A percentile compares a stretch with the other conserved stretches of the same genome.
These are phyloP conservation scores for Chaenodraco wilsoni DNA, from an alignment of 2,797 vertebrate species.

Conservation along the genomic window DNA sequence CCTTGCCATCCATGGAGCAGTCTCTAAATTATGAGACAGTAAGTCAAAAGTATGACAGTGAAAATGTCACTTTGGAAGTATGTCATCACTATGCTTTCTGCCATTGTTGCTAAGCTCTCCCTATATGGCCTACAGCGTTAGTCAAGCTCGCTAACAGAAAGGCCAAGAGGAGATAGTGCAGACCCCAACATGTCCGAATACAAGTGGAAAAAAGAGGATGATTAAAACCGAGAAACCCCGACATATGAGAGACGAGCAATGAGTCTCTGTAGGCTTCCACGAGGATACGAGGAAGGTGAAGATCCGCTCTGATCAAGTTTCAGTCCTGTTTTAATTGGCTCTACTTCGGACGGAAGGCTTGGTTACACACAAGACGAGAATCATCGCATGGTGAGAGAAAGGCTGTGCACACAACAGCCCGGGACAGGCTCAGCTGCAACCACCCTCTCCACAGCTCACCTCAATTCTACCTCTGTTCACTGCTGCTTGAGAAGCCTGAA, in stretches of 20 bases:
- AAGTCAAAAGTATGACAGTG: neutral
- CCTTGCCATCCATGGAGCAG: neutral
- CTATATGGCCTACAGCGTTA: slow-evolving; percentile 3
- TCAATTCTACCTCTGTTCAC: slow-evolving; percentile 21
- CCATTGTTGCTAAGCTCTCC: neutral
- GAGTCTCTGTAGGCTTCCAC: slow-evolving; percentile 7
- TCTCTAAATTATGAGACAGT: neutral
- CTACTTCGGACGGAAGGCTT: slow-evolving; percentile 51
- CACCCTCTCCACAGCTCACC: slow-evolving; percentile 5
- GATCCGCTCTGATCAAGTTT: slow-evolving; percentile 54
- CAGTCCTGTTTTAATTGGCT: slow-evolving; percentile 66
- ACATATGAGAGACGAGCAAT: neutral
- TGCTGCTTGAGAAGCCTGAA: slow-evolving; percentile 23
- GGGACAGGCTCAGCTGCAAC: slow-evolving; percentile 32
- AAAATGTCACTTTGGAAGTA: too few species aligned
- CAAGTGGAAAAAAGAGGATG: slow-evolving; percentile 32
- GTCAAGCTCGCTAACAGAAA: slow-evolving; percentile 48
- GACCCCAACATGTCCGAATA: slow-evolving; percentile 21
- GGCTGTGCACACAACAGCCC: slow-evolving; percentile 59
- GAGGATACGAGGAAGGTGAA: slow-evolving; percentile 49
- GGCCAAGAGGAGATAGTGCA: slow-evolving; percentile 26
- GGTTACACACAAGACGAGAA: slow-evolving; percentile 54
- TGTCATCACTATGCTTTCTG: neutral
- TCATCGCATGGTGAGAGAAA: slow-evolving; percentile 32
- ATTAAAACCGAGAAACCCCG: slow-evolving; percentile 34